Evolutionary conservation across 2,888 invertebrate genomes (phyloP).

Genomic region (Chymomyza fuscimana): DNA sequence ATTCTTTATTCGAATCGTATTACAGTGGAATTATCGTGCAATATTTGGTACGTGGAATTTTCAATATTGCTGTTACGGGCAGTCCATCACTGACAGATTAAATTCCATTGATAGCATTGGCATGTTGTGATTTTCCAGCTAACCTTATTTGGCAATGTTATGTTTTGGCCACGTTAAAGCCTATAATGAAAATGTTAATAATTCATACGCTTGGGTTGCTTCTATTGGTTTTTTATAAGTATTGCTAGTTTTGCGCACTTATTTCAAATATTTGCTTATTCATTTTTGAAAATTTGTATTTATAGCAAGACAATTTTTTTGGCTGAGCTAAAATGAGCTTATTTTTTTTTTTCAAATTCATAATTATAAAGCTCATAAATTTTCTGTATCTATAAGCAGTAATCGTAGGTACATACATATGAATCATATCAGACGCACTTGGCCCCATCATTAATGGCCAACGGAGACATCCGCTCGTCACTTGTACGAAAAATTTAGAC

Average conservation of each 20-base stretch:
- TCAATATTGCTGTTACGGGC: slow-evolving; percentile 48
- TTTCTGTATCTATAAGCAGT: background rate
- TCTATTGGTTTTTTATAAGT: too few species aligned
- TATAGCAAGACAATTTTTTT: background rate
- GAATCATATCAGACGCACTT: slow-evolving; percentile 63
- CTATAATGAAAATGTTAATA: slow-evolving; percentile 61
- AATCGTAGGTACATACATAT: slow-evolving; percentile 2
- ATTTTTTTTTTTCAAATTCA: background rate
- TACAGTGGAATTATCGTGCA: slow-evolving; percentile 19
- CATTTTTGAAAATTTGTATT: slow-evolving; percentile 14
- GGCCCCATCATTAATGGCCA: slow-evolving; percentile 5
- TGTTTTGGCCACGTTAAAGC: slow-evolving; percentile 42
- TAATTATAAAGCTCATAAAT: background rate
- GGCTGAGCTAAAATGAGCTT: slow-evolving; percentile 11
- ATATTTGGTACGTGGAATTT: slow-evolving; percentile 69
- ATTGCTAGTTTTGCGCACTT: too few species aligned
- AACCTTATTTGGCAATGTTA: slow-evolving; percentile 42
- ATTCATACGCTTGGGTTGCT: slow-evolving; percentile 36
- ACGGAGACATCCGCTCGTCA: too few species aligned
- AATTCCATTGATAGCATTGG: slow-evolving; percentile 65
- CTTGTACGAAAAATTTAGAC: too few species aligned
- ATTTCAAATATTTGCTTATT: background rate
- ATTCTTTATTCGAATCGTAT: background rate
- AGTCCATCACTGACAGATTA: slow-evolving; percentile 50
- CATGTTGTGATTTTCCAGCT: slow-evolving; percentile 46